A percentile compares a stretch with the other conserved stretches of the same genome.
Evolutionary conservation across 2,888 invertebrate genomes (phyloP).

Genomic region (Pharmacophagus antenor): DNA sequence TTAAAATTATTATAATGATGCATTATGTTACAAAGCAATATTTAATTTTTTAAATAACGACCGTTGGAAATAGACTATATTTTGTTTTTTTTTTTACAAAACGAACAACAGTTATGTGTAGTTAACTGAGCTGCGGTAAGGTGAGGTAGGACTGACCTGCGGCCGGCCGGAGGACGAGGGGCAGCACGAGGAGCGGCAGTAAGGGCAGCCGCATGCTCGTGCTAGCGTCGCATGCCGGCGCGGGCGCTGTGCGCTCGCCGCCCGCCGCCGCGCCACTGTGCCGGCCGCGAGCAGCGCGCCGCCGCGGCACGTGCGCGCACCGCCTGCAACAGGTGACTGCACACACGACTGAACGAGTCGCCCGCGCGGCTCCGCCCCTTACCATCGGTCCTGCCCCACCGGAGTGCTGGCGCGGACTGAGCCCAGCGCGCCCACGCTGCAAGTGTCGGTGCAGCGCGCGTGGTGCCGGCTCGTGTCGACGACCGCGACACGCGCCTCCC

Average conservation of each 20-base stretch:
- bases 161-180: constrained; percentile 75
- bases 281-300: constrained; percentile 42
- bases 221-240: constrained; percentile 72
- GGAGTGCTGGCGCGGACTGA: constrained; percentile 68
- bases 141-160: constrained; percentile 54
- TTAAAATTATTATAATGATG: too few relatives aligned
- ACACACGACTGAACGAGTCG: constrained; percentile 46
- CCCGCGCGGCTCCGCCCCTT: constrained; percentile 38
- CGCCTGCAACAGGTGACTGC: constrained; percentile 44
- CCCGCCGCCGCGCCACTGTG: constrained; percentile 54
- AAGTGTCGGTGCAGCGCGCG: constrained; percentile 48
- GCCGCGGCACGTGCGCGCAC: constrained; percentile 47
- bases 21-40: too few relatives aligned
- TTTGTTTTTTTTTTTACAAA: too few relatives aligned
- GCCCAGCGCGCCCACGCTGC: constrained; percentile 47
- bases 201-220: constrained; percentile 76
- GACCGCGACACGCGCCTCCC: constrained; percentile 37
- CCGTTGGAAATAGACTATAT: too few relatives aligned
- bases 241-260: constrained; percentile 52
- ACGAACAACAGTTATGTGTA: too few relatives aligned
- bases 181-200: constrained; percentile 76
- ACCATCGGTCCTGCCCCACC: constrained; percentile 56
- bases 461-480: constrained; percentile 41
- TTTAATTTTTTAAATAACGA: too few relatives aligned
- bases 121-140: too few relatives aligned